phyloP scores from a whole-genome alignment of 1,140 invertebrate species.

The Lepidurus arcticus region DNA sequence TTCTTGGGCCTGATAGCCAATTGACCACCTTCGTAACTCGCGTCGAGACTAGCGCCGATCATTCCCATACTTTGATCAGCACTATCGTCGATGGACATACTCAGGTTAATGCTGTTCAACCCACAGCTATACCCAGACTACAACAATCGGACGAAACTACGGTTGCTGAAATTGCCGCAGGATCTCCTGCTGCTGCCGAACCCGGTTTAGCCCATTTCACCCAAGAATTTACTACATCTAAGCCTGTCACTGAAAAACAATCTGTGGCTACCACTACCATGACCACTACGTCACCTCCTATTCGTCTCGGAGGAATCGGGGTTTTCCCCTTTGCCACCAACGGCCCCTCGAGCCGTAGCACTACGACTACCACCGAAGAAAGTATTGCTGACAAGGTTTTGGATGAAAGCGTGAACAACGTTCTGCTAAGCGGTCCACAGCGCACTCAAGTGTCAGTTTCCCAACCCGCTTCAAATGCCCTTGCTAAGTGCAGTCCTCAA shows the following conservation, averaged over 20 bases:
- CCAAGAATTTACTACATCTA: not conserved
- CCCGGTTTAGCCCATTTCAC: not conserved
- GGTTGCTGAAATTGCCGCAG: not conserved
- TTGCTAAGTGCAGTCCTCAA: not conserved
- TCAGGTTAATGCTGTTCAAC: conserved; percentile 24
- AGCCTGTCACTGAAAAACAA: not conserved
- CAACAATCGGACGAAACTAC: not conserved
- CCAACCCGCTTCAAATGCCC: conserved; percentile 23
- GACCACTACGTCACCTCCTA: conserved; percentile 1
- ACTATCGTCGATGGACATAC: conserved; percentile 30
- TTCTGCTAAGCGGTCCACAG: not conserved
- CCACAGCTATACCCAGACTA: not conserved
- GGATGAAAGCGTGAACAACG: conserved; percentile 30
- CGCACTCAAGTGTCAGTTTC: conserved; percentile 24
- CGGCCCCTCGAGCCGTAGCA: not conserved
- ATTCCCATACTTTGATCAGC: conserved; percentile 23
- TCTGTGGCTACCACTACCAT: not conserved
- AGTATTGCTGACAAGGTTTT: conserved; percentile 24
- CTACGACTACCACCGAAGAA: conserved; percentile 28
- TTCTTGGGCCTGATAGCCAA: conserved; percentile 25
- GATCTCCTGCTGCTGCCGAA: not conserved
- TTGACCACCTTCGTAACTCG: conserved; percentile 31
- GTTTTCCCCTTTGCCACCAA: conserved; percentile 6
- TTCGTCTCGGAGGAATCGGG: not conserved
- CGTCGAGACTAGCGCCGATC: not conserved